Conservation (phyloP, 2,797 vertebrate genomes). For the Schizopygopsis malacanthus region DNA sequence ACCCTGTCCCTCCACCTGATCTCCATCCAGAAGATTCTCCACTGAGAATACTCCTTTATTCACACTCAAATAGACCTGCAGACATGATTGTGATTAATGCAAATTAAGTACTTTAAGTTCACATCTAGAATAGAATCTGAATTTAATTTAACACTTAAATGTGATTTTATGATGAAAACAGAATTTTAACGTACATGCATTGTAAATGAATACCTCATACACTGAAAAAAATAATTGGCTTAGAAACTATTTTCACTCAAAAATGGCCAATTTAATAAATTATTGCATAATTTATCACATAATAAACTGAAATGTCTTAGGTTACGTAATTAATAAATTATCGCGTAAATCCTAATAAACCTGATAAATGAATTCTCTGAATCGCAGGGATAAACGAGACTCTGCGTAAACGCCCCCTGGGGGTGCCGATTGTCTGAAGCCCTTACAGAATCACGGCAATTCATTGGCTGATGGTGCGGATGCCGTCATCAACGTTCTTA, state of each 20-base stretch:
- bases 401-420: too few relatives aligned
- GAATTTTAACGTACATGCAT: neutral
- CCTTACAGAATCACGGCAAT: too few relatives aligned
- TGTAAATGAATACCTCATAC: neutral
- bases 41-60: constrained; percentile 72
- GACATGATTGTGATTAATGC: neutral
- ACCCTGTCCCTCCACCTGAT: constrained; percentile 67
- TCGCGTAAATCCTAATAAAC: too few relatives aligned
- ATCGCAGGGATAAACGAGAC: too few relatives aligned
- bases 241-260: neutral
- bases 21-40: constrained; percentile 59
- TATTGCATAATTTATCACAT: too few relatives aligned
- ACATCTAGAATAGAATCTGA: neutral
- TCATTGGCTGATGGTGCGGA: too few relatives aligned
- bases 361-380: too few relatives aligned
- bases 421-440: too few relatives aligned
- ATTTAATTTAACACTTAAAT: neutral
- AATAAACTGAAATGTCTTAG: too few relatives aligned
- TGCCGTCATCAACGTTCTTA: too few relatives aligned
- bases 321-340: too few relatives aligned
- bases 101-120: neutral
- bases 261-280: neutral
- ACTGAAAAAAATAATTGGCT: neutral
- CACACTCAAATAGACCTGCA: constrained; percentile 73
- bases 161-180: neutral